Evolutionary conservation across 2,888 invertebrate genomes (phyloP).

Genomic region (Anodontia alba): DNA sequence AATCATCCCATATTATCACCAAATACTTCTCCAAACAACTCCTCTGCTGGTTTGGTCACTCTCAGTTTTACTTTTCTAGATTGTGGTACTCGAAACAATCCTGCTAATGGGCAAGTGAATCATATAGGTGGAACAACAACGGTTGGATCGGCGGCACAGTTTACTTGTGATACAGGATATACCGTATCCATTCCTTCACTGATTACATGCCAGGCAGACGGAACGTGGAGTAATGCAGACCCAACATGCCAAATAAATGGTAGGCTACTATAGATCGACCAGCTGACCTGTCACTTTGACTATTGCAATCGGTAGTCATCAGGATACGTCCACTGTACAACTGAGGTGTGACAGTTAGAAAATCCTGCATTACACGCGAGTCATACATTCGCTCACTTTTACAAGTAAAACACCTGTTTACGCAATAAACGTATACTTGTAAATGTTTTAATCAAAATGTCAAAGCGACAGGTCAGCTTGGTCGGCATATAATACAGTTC

Average conservation of each 20-base stretch:
- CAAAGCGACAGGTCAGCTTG: too few species aligned
- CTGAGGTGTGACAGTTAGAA: background rate
- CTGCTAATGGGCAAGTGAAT: conserved; percentile 14
- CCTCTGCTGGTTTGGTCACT: too few species aligned
- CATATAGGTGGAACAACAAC: background rate
- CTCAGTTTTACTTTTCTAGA: conserved; percentile 7
- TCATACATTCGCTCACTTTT: too few species aligned
- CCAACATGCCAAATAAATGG: background rate
- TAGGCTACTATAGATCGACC: background rate
- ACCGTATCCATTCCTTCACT: background rate
- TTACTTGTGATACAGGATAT: conserved; percentile 20
- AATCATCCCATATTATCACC: too few species aligned
- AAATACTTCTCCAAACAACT: too few species aligned
- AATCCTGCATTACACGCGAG: too few species aligned
- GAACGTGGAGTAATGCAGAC: conserved; percentile 20
- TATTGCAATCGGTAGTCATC: background rate
- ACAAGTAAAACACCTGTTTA: too few species aligned
- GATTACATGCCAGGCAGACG: background rate
- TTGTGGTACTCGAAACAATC: conserved; percentile 1
- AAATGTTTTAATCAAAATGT: too few species aligned
- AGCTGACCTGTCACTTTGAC: background rate
- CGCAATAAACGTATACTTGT: too few species aligned
- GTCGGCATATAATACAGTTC: too few species aligned
- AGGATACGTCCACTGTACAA: too few species aligned
- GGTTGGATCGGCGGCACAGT: background rate